These are phyloP conservation scores for Ondatra zibethicus DNA, from an alignment of 2,113 vertebrate species.

Conservation along the genomic window DNA sequence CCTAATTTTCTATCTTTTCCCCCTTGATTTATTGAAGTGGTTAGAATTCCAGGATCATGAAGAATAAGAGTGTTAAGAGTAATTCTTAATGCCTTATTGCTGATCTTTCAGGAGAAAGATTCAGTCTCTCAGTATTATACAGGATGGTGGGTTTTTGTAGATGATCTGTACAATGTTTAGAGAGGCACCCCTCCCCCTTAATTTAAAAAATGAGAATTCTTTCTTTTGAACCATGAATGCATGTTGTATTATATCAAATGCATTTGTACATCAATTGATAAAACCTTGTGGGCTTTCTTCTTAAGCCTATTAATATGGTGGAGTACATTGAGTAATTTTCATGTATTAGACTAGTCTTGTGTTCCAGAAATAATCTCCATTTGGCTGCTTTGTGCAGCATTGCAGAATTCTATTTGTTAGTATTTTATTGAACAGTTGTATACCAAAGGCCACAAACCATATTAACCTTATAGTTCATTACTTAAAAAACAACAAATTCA, in stretches of 20 bases:
- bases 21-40: background rate
- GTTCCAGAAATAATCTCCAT: background rate
- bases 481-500: background rate
- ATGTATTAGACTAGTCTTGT: background rate
- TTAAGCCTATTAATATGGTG: background rate
- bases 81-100: background rate
- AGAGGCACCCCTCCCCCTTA: background rate
- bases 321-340: background rate
- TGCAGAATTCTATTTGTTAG: background rate
- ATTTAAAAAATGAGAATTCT: background rate
- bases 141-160: background rate
- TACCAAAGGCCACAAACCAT: background rate
- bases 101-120: background rate
- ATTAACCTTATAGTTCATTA: background rate
- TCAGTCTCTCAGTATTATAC: background rate
- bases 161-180: background rate
- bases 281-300: background rate
- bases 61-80: background rate
- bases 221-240: background rate
- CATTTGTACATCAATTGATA: background rate
- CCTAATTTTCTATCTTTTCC: background rate
- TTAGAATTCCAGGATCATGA: background rate
- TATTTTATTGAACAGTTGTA: conserved; percentile 1
- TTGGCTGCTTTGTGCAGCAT: background rate
- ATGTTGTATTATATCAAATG: conserved; percentile 15